Conservation (phyloP, 2,888 invertebrate genomes). For the Polydrusus tereticollis region DNA sequence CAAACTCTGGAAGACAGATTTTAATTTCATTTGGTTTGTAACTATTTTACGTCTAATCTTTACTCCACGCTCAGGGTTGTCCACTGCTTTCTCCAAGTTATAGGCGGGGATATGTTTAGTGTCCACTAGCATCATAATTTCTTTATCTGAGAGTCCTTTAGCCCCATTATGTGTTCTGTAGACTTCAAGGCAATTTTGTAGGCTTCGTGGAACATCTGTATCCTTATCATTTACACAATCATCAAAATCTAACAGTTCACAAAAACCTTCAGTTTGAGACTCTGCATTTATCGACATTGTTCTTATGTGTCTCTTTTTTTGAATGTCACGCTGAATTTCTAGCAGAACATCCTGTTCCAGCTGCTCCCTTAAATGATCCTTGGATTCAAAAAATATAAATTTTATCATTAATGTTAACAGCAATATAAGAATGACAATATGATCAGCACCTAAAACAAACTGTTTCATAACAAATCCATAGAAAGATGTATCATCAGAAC, state of each 20-base stretch:
- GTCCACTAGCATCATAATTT: constrained; percentile 84
- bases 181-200: constrained; percentile 80
- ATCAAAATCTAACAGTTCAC: constrained; percentile 32
- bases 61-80: constrained; percentile 87
- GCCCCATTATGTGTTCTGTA: constrained; percentile 78
- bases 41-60: constrained; percentile 81
- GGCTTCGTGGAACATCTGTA: constrained; percentile 51
- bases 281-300: constrained; percentile 54
- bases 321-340: constrained; percentile 46
- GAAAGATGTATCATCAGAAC: constrained; percentile 56
- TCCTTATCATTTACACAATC: constrained; percentile 46
- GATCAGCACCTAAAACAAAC: constrained; percentile 81
- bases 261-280: constrained; percentile 55
- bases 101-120: constrained; percentile 86
- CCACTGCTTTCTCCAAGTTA: constrained; percentile 85
- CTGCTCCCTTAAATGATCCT: constrained; percentile 54
- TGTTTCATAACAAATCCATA: constrained; percentile 63
- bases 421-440: constrained; percentile 87
- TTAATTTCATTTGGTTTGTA: constrained; percentile 69
- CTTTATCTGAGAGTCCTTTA: constrained; percentile 80
- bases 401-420: constrained; percentile 88
- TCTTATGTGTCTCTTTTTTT: constrained; percentile 45
- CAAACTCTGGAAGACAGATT: constrained; percentile 72
- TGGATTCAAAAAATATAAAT: constrained; percentile 91
- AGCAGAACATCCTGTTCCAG: constrained; percentile 45